These are phyloP conservation scores for Passer domesticus DNA, from an alignment of 2,113 vertebrate species.

Conservation along the genomic window DNA sequence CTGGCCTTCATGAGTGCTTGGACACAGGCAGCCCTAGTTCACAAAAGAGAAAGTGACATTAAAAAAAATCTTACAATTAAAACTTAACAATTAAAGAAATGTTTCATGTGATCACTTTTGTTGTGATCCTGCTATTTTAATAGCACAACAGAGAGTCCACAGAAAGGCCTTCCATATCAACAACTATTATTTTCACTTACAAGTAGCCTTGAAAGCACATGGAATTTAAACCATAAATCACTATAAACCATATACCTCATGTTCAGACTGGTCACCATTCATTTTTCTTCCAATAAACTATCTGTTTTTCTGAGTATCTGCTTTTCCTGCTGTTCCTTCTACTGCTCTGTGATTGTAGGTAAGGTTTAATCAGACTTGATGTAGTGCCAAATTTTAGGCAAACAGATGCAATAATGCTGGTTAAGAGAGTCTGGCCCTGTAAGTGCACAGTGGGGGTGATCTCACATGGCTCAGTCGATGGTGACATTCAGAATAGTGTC, in stretches of 20 bases:
- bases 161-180: not conserved
- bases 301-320: not conserved
- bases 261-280: not conserved
- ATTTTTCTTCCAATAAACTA: not conserved
- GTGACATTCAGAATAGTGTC: not conserved
- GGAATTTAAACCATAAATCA: not conserved
- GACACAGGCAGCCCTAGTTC: not conserved
- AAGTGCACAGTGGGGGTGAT: not conserved
- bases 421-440: not conserved
- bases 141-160: not conserved
- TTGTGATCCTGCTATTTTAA: not conserved
- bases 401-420: not conserved
- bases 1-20: not conserved
- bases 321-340: not conserved
- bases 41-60: not conserved
- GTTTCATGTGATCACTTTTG: not conserved
- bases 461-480: not conserved
- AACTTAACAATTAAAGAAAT: not conserved
- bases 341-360: not conserved
- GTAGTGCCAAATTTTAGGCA: not conserved
- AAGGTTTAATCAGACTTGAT: not conserved
- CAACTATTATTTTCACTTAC: not conserved
- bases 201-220: not conserved
- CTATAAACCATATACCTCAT: not conserved
- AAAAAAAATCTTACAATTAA: not conserved